Conservation (phyloP, 2,797 vertebrate genomes). For the Periparus ater region DNA sequence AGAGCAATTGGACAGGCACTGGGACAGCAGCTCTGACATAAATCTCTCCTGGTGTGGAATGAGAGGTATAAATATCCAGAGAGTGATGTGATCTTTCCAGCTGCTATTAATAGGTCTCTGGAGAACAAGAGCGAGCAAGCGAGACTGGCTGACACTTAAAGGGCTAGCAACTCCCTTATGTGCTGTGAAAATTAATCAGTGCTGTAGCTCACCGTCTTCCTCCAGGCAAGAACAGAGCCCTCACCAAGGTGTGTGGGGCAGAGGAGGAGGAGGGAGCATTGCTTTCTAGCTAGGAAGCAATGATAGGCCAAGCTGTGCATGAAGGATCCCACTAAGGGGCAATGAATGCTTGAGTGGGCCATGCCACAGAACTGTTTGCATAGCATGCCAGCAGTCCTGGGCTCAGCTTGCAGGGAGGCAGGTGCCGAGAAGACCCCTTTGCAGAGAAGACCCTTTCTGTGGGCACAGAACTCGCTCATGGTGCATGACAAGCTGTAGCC, state of each 20-base stretch:
- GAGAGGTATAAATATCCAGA: conserved; percentile 77
- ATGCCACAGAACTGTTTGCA: background rate
- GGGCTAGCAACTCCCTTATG: conserved; percentile 73
- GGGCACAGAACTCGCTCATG: accelerated
- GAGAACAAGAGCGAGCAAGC: conserved; percentile 69
- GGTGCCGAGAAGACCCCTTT: background rate
- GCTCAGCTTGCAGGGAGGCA: background rate
- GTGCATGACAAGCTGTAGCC: background rate
- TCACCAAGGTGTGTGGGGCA: background rate
- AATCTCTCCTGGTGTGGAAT: conserved; percentile 83
- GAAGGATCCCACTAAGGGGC: background rate
- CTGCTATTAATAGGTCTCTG: conserved; percentile 84
- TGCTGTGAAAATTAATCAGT: conserved; percentile 70
- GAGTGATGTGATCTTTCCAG: conserved; percentile 85
- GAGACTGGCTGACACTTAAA: conserved; percentile 78
- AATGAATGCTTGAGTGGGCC: background rate
- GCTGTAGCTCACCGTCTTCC: conserved; percentile 34
- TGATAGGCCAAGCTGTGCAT: background rate
- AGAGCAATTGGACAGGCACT: conserved; percentile 74
- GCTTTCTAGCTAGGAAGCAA: background rate
- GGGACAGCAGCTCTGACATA: conserved; percentile 78
- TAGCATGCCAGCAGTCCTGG: background rate
- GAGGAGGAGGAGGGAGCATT: conserved; percentile 7
- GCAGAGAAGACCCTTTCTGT: background rate
- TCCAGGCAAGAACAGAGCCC: conserved; percentile 59